A percentile compares a stretch with the other conserved stretches of the same genome.
These are phyloP conservation scores for Epizoanthus ramosus DNA, from an alignment of 92 coral and sea anemone species.

Conservation along the genomic window DNA sequence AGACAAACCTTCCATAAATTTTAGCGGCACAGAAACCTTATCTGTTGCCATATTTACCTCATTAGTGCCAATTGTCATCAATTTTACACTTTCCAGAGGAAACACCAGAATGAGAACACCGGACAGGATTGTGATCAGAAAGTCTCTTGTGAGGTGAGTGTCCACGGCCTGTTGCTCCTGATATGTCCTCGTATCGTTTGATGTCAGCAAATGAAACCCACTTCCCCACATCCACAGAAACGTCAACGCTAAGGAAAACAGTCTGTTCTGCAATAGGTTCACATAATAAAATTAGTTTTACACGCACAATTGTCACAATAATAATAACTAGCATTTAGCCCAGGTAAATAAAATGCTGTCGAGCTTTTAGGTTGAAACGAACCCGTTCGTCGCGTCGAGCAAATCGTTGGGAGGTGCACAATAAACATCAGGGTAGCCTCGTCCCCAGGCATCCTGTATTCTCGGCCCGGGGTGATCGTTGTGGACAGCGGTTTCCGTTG, in stretches of 20 bases:
- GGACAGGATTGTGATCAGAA: background rate
- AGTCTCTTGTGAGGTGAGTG: slow-evolving; percentile 10
- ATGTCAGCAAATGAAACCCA: slow-evolving; percentile 24
- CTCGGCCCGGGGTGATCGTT: too few species aligned
- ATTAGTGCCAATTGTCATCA: slow-evolving; percentile 5
- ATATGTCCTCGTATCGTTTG: background rate
- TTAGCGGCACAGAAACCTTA: background rate
- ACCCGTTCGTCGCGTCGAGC: too few species aligned
- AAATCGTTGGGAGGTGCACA: too few species aligned
- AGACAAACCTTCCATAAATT: too few species aligned
- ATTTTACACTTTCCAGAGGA: slow-evolving; percentile 1
- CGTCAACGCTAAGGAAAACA: slow-evolving; percentile 15
- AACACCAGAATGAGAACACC: slow-evolving; percentile 18
- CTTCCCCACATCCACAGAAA: slow-evolving; percentile 17
- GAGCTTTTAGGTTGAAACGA: too few species aligned
- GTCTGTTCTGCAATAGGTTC: background rate
- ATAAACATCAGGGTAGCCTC: too few species aligned
- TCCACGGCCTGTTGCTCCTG: background rate
- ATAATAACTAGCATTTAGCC: too few species aligned
- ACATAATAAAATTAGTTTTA: too few species aligned
- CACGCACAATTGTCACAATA: too few species aligned
- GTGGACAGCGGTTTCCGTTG: too few species aligned
- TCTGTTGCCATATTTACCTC: background rate
- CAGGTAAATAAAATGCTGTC: too few species aligned
- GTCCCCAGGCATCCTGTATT: too few species aligned